phyloP scores from a whole-genome alignment of 2,888 invertebrate genomes.

The Phrixothrix hirtus region DNA sequence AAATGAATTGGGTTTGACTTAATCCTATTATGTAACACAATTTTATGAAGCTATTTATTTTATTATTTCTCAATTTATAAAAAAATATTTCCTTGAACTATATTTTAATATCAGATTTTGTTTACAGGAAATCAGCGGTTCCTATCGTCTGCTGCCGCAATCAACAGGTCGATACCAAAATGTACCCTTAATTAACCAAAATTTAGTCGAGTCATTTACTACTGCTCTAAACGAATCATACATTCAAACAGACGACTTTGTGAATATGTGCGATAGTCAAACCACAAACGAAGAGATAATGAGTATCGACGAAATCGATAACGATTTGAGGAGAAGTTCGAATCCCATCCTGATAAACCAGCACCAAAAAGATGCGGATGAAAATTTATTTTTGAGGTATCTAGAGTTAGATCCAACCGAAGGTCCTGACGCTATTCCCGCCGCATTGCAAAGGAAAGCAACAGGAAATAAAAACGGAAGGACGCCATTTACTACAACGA shows the following conservation, averaged over 20 bases:
- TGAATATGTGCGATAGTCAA: constrained; percentile 56
- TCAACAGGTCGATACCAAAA: constrained; percentile 62
- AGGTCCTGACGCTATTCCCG: constrained; percentile 64
- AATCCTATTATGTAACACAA: too few relatives aligned
- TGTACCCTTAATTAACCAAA: constrained; percentile 42
- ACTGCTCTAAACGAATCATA: constrained; percentile 10
- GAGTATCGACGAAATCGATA: constrained; percentile 49
- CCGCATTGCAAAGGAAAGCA: constrained; percentile 59
- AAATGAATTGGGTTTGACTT: too few relatives aligned
- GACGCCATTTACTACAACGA: constrained; percentile 83
- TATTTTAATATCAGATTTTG: not conserved
- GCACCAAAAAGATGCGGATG: constrained; percentile 70
- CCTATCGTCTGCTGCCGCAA: constrained; percentile 74
- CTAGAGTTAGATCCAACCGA: constrained; percentile 80
- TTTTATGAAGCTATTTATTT: too few relatives aligned
- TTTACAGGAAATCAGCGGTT: constrained; percentile 64
- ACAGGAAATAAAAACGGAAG: constrained; percentile 65
- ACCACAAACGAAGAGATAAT: constrained; percentile 56
- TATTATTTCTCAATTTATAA: too few relatives aligned
- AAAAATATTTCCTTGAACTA: not conserved
- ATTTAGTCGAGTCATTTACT: constrained; percentile 13
- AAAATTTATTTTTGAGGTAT: constrained; percentile 72
- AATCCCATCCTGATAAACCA: constrained; percentile 47
- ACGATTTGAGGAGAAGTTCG: constrained; percentile 44
- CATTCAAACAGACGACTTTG: constrained; percentile 12